Base-by-base conservation (phyloP, 1,140 invertebrate species). In the Platorchestia sp. region DNA sequence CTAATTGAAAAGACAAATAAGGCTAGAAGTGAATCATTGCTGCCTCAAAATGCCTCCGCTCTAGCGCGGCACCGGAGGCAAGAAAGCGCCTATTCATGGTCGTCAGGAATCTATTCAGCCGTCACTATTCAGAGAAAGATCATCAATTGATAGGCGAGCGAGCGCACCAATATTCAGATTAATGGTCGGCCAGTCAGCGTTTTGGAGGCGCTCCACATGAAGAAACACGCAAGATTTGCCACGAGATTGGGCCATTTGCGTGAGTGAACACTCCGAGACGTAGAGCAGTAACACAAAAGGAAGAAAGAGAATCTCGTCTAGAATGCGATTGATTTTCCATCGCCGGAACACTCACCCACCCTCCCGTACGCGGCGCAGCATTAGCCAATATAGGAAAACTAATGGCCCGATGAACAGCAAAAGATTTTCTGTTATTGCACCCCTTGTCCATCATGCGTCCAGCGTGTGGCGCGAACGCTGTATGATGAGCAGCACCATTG, bases 71-170 rank as follows among this genome's bases (percentile, higher is more conserved):
- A 42, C 87, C 87, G 36, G 7, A 22, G 36, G 43, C 14, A 89
- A 42, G 36, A 89, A 14, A 27, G 43, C 3, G 87, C 87, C 43
- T 44, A 89, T 89, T 41, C 87, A 41, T 43, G n/a, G 87, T 93
- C 91, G 91, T 93, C 91, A 93, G 91, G 91, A 93, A 93, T 93
- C 91, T 93, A 93, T 93, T 93, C 91, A 93, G 43, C 91, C 91
- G 91, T 93, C 91, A 93, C 91, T 93, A 93, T 93, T 93, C 91
- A 45, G 43, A 93, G 91, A 45, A 93, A 93, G 91, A 93, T 93
- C 91, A 93, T 93, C 91, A 93, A 93, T 93, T 93, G 87, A 89
- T 89, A 42, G 91, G 45, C 91, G 45, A 44, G 91, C 91, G 43
- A 44, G 43, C 43, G 91, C 43, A 93, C 91, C 91, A 93, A 93